phyloP scores from a whole-genome alignment of 2,888 invertebrate genomes.

The Lochmaea capreae region DNA sequence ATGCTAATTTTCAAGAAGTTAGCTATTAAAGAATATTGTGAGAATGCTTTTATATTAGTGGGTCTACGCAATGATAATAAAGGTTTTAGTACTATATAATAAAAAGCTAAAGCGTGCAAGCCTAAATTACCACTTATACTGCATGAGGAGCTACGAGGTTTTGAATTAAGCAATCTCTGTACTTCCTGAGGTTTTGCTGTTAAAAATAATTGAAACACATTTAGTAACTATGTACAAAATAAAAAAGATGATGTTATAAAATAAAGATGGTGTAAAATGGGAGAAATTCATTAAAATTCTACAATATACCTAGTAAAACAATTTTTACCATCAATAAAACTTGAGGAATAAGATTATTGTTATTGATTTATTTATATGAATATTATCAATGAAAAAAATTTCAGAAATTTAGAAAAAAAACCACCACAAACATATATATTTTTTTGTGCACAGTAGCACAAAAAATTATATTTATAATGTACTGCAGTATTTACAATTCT shows the following conservation, averaged over 20 bases:
- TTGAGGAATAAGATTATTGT: too few species aligned
- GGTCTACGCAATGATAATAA: not conserved
- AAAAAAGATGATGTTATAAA: not conserved
- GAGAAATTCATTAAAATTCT: too few species aligned
- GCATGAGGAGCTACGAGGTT: slow-evolving; percentile 64
- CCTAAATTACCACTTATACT: slow-evolving; percentile 64
- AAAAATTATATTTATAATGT: slow-evolving; percentile 1
- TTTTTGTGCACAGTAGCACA: not conserved
- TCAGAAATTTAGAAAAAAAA: too few species aligned
- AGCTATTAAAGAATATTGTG: not conserved
- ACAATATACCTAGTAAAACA: too few species aligned
- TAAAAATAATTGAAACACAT: slow-evolving; percentile 44
- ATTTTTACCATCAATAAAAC: too few species aligned
- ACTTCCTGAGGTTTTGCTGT: slow-evolving; percentile 65
- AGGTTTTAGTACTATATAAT: slow-evolving; percentile 43
- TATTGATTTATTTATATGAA: too few species aligned
- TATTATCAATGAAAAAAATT: too few species aligned
- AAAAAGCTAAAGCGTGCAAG: slow-evolving; percentile 59
- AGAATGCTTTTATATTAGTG: not conserved
- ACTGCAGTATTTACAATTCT: slow-evolving; percentile 10
- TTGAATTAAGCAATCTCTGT: slow-evolving; percentile 64
- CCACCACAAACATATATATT: too few species aligned
- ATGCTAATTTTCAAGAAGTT: not conserved
- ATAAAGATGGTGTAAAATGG: not conserved
- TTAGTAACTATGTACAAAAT: slow-evolving; percentile 10